A percentile compares a stretch with the other conserved stretches of the same genome.
These are phyloP conservation scores for Alethe castanea DNA, from an alignment of 2,113 vertebrate species.

Conservation along the genomic window DNA sequence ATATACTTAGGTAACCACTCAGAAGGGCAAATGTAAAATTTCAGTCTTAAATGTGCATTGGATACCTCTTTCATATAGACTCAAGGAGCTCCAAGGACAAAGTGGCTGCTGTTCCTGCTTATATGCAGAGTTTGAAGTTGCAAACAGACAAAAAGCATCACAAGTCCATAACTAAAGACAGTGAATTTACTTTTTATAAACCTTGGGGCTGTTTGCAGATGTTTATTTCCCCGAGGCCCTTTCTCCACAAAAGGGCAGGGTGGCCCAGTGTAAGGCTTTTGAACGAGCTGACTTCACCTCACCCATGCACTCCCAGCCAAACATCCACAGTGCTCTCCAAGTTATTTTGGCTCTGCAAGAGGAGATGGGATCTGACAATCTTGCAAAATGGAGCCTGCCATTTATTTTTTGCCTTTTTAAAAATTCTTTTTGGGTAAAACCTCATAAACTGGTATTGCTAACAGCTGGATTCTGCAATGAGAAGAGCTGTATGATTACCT, in stretches of 20 bases:
- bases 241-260: not conserved
- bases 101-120: not conserved
- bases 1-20: not conserved
- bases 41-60: not conserved
- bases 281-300: not conserved
- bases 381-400: not conserved
- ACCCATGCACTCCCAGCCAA: not conserved
- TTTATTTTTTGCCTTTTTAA: not conserved
- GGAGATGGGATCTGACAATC: not conserved
- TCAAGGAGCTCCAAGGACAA: not conserved
- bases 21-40: not conserved
- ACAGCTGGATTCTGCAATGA: not conserved
- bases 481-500: conserved; percentile 25
- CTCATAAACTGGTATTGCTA: not conserved
- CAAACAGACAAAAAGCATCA: not conserved
- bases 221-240: not conserved
- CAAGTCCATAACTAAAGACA: not conserved
- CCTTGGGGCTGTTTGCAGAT: not conserved
- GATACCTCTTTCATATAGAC: not conserved
- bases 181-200: not conserved
- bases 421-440: not conserved
- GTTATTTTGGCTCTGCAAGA: not conserved
- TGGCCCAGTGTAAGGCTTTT: not conserved
- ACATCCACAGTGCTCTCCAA: not conserved
- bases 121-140: not conserved